A percentile compares a stretch with the other conserved stretches of the same genome.
Conservation (phyloP, 1,140 invertebrate genomes). For the Temnothorax longispinosus region DNA sequence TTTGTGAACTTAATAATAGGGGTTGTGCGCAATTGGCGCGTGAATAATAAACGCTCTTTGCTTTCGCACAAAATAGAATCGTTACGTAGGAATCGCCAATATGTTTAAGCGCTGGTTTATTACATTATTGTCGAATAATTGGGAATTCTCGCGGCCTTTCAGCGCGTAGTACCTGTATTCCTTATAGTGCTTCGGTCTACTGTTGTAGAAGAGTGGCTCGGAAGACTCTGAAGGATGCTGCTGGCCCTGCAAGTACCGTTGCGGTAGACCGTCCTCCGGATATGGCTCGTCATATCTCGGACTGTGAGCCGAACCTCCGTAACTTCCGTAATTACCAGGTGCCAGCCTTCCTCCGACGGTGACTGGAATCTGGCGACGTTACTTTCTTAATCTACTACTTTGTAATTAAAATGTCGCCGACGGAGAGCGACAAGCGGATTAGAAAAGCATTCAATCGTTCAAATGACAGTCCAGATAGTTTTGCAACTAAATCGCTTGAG, state of each 20-base stretch:
- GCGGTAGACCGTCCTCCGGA: constrained; percentile 85
- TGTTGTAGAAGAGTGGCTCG: constrained; percentile 96
- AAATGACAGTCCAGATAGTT: neutral
- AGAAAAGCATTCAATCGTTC: neutral
- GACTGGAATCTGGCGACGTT: constrained; percentile 77
- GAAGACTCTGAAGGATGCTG: constrained; percentile 85
- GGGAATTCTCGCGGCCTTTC: neutral
- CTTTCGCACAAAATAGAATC: constrained; percentile 4
- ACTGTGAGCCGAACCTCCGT: constrained; percentile 84
- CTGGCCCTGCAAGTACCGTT: constrained; percentile 83
- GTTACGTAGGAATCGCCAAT: neutral
- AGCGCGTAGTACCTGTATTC: constrained; percentile 82
- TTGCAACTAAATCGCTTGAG: neutral
- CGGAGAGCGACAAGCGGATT: neutral
- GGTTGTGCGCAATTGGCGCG: neutral
- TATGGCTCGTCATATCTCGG: constrained; percentile 85
- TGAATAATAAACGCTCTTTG: neutral
- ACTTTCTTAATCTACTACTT: constrained; percentile 24
- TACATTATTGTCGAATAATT: neutral
- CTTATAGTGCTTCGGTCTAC: constrained; percentile 91
- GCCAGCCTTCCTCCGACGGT: constrained; percentile 78
- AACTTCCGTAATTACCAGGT: constrained; percentile 81
- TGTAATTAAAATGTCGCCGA: neutral
- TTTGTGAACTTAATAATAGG: constrained; percentile 8
- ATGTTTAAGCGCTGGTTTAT: neutral